These are phyloP conservation scores for Bungarus multicinctus DNA, from an alignment of 2,113 vertebrate species.

Conservation along the genomic window DNA sequence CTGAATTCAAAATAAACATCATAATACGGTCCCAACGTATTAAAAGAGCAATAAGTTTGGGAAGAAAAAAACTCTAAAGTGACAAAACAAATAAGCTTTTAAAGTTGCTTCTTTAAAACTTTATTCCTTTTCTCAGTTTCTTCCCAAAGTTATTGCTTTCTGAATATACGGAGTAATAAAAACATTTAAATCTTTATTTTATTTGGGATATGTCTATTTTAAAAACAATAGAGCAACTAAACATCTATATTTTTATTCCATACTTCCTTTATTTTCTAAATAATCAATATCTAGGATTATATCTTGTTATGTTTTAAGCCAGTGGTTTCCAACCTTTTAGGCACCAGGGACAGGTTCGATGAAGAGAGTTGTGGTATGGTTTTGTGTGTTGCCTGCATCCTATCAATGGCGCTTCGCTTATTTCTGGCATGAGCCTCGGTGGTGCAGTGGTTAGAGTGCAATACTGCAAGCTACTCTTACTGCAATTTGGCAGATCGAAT, in stretches of 20 bases:
- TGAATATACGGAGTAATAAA: background rate
- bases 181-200: background rate
- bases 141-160: background rate
- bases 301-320: conserved; percentile 35
- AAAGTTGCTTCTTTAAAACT: background rate
- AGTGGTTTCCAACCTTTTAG: no score
- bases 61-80: background rate
- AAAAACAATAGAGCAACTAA: background rate
- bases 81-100: background rate
- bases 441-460: no score
- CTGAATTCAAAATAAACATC: background rate
- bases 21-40: background rate
- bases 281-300: conserved; percentile 9
- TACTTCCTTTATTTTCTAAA: conserved; percentile 13
- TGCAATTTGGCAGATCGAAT: no score
- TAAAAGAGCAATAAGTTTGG: background rate
- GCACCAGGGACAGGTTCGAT: no score
- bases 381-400: no score
- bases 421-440: no score
- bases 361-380: no score
- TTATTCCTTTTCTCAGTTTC: background rate
- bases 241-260: background rate
- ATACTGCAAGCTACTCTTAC: no score
- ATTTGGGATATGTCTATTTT: background rate
- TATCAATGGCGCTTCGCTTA: no score